Conservation (phyloP, 2,797 vertebrate species). For the Chrosomus eos region DNA sequence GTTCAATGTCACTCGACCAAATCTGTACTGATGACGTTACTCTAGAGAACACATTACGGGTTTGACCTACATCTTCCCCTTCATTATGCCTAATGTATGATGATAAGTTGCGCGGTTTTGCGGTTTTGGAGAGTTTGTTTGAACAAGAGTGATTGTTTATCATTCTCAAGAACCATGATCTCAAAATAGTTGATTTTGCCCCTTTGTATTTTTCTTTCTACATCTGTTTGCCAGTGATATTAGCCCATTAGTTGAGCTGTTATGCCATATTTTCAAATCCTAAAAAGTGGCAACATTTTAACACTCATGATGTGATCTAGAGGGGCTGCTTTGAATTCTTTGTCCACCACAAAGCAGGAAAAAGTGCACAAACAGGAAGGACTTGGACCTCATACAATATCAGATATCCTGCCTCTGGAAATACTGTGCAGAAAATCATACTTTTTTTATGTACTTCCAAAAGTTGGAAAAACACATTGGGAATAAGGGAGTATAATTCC, state of each 20-base stretch:
- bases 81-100: slow-evolving; percentile 12
- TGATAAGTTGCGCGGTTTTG: neutral
- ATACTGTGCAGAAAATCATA: neutral
- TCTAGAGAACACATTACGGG: slow-evolving; percentile 37
- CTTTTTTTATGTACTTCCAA: neutral
- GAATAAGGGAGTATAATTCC: neutral
- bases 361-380: slow-evolving; percentile 41
- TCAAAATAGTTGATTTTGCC: neutral
- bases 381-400: slow-evolving; percentile 30
- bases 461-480: neutral
- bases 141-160: neutral
- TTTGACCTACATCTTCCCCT: slow-evolving; percentile 41
- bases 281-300: neutral
- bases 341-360: slow-evolving; percentile 3
- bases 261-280: neutral
- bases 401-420: slow-evolving; percentile 21
- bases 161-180: neutral
- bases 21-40: slow-evolving; percentile 27
- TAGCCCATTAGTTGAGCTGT: neutral
- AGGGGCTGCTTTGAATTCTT: slow-evolving; percentile 19
- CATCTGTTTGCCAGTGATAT: neutral
- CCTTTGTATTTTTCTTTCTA: neutral
- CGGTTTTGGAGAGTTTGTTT: neutral
- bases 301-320: neutral
- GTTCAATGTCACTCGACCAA: slow-evolving; percentile 31